Percentiles rank a stretch among this genome's conserved stretches.
Evolutionary conservation across 2,797 vertebrate genomes (phyloP).

Genomic region (Denticeps clupeoides): DNA sequence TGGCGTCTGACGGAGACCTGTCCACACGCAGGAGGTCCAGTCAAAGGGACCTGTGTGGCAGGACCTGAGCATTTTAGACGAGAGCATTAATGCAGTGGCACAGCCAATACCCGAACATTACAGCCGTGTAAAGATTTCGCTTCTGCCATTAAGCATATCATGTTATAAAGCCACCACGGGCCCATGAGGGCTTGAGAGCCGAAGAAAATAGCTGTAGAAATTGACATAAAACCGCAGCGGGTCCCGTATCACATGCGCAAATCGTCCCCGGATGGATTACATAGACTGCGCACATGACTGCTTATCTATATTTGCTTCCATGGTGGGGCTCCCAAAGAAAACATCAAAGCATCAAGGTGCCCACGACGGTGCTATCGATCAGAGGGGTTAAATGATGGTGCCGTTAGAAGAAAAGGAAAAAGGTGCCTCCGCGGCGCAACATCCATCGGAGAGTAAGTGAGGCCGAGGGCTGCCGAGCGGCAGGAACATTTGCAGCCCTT

Average conservation of each 20-base stretch:
- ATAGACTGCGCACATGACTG: conserved; percentile 10
- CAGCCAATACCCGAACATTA: too few species aligned
- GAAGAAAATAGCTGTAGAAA: conserved; percentile 28
- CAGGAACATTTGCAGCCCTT: conserved; percentile 10
- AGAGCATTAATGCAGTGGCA: too few species aligned
- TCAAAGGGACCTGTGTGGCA: not conserved
- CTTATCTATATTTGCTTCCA: conserved; percentile 20
- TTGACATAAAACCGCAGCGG: conserved; percentile 25
- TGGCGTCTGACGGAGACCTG: conserved; percentile 37
- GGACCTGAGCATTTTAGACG: too few species aligned
- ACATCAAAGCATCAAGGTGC: not conserved
- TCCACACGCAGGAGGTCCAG: not conserved
- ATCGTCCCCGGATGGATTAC: conserved; percentile 13
- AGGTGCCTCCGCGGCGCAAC: not conserved
- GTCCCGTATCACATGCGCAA: conserved; percentile 16
- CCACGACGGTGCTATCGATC: not conserved
- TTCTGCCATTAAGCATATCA: too few species aligned
- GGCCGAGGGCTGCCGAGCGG: conserved; percentile 9
- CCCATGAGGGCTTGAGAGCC: not conserved
- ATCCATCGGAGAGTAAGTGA: conserved; percentile 2
- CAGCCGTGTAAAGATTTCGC: too few species aligned
- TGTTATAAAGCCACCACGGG: not conserved
- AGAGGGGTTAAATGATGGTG: conserved; percentile 4
- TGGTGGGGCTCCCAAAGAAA: conserved; percentile 11
- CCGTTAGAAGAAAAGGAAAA: not conserved